A percentile compares a stretch with the other conserved stretches of the same genome.
phyloP scores from a whole-genome alignment of 2,888 invertebrate species.

The Atherix ibis region DNA sequence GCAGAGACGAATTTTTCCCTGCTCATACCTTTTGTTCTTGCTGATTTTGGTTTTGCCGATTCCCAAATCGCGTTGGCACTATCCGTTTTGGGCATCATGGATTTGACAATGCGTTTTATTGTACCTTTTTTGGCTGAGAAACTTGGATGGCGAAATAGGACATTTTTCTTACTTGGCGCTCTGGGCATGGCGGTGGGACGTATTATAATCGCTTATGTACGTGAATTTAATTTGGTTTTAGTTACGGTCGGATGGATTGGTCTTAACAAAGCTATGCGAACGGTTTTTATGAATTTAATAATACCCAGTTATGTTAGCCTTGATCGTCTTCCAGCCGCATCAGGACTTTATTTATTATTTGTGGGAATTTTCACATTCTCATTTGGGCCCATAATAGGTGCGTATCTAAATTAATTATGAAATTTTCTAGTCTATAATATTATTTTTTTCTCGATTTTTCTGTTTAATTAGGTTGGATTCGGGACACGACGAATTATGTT shows the following conservation, averaged over 20 bases:
- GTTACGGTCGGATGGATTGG: conserved; percentile 48
- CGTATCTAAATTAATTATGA: conserved; percentile 16
- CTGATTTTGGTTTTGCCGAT: conserved; percentile 43
- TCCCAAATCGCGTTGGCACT: conserved; percentile 47
- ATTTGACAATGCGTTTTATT: conserved; percentile 46
- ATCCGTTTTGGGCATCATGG: conserved; percentile 50
- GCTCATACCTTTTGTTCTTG: conserved; percentile 55
- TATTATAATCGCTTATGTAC: conserved; percentile 40
- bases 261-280: conserved; percentile 52
- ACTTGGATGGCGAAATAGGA: conserved; percentile 53
- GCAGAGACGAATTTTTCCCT: conserved; percentile 58
- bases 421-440: background rate
- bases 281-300: conserved; percentile 57
- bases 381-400: conserved; percentile 52
- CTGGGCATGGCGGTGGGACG: conserved; percentile 49
- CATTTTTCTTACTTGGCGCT: conserved; percentile 54
- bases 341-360: conserved; percentile 50
- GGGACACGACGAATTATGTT: conserved; percentile 43
- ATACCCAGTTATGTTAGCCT: conserved; percentile 56
- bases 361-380: conserved; percentile 46
- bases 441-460: background rate
- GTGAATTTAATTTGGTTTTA: conserved; percentile 39
- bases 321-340: conserved; percentile 51
- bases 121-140: conserved; percentile 52
- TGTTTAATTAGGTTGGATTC: conserved; percentile 40